phyloP scores from a whole-genome alignment of 2,888 invertebrate genomes.

The Cecidostiba fungosa region DNA sequence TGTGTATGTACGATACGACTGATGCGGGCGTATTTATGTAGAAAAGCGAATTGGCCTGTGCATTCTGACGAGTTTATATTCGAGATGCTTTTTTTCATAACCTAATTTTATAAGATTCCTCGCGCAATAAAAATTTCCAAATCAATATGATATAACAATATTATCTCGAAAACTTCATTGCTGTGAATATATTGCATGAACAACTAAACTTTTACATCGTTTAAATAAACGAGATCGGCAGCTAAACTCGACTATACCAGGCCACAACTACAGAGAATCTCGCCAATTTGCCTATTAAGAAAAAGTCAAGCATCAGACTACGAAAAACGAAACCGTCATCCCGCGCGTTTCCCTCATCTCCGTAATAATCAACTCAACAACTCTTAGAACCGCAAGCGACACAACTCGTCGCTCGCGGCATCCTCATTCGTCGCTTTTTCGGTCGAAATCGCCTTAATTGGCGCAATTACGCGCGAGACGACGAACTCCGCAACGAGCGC shows the following conservation, averaged over 20 bases:
- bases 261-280: no score
- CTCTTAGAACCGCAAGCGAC: background rate
- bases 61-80: no score
- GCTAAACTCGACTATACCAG: no score
- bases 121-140: background rate
- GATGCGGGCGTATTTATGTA: no score
- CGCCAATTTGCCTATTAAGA: no score
- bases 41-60: no score
- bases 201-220: no score
- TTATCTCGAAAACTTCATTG: no score
- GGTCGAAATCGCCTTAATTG: conserved; percentile 31
- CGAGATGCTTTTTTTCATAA: no score
- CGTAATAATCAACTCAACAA: background rate
- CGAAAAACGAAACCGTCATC: background rate
- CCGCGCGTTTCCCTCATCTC: conserved; percentile 11
- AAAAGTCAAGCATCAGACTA: background rate
- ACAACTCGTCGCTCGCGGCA: background rate
- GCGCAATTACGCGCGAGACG: conserved; percentile 23
- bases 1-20: background rate
- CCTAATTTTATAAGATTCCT: background rate
- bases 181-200: no score
- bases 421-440: conserved; percentile 11
- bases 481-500: background rate
- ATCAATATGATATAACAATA: no score
- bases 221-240: no score